These are phyloP conservation scores for Coelinius sp. DNA, from an alignment of 2,888 invertebrate species.

Conservation along the genomic window DNA sequence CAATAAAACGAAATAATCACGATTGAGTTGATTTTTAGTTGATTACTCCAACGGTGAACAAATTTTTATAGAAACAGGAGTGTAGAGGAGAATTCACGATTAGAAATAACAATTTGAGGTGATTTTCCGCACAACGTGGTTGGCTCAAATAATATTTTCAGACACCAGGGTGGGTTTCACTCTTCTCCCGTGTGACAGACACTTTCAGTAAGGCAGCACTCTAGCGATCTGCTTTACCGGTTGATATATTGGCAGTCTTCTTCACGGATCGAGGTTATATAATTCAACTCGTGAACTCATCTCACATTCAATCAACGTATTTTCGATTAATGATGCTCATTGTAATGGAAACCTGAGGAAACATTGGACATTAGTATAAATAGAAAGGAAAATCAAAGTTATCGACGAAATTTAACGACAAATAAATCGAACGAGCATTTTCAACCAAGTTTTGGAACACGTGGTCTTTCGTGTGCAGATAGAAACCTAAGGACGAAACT, in stretches of 20 bases:
- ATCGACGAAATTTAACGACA: not conserved
- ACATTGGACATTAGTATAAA: not conserved
- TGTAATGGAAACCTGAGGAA: not conserved
- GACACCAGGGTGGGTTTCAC: constrained; percentile 17
- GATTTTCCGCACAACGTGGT: not conserved
- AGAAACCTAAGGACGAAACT: not conserved
- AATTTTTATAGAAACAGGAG: not conserved
- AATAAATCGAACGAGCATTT: not conserved
- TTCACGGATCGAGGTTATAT: constrained; percentile 7
- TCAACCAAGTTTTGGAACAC: not conserved
- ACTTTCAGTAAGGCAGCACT: not conserved
- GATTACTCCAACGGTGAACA: not conserved
- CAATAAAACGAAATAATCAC: not conserved
- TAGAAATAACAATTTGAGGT: not conserved
- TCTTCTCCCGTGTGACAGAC: not conserved
- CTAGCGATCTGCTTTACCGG: not conserved
- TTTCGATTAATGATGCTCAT: not conserved
- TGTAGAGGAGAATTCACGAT: not conserved
- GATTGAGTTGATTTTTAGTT: not conserved
- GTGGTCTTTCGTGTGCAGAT: not conserved
- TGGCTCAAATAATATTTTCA: not conserved
- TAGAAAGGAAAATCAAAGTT: not conserved
- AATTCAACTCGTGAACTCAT: constrained; percentile 5
- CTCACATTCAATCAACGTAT: not conserved
- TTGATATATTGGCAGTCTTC: not conserved